Evolutionary conservation across 2,113 vertebrate genomes (phyloP), one percentile per base, ranked within the genome.

Genomic region (Naja naja): DNA sequence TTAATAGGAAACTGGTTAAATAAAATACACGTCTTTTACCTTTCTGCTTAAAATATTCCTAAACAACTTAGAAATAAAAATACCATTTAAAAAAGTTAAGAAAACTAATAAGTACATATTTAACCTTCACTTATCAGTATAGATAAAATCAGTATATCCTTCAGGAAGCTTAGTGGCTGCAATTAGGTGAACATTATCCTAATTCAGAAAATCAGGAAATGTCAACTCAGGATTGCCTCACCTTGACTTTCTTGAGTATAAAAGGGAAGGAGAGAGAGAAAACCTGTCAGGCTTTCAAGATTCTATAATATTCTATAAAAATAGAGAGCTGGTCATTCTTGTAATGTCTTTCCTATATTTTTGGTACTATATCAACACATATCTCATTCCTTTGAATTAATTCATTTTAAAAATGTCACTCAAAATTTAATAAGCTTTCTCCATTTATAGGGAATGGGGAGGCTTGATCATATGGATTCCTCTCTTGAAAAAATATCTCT

Each of bases 381-480:
- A 93, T 95, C 93, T 92, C 91, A 96, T 92, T 91, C 95, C 93
- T 95, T 95, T 96, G 93, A 95, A 92, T 89, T 52, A 47, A 88
- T 85, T 23, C 34, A 23, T 89, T 49, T 95, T 94, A 93, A 93
- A 94, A 96, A 87, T 95, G 90, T 92, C 74, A 93, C 90, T 96
- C 95, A 96, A 92, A 94, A 94, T 94, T 96, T 93, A 95, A 92
- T 94, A 95, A 91, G 93, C 91, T 95, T 93, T 90, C 94, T 96
- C 94, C 91, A 92, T 96, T 96, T 43, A 91, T 92, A 92, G 60
- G 60, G 60, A 30, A 30, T 64, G 27, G 25, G 27, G 93, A 95
- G 91, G 89, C n/a, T 96, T 92, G 92, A 94, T 96, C 91, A 45
- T 10, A 49, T 94, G 93, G 69, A 22, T 93, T 94, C 64, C 92